Evolutionary conservation across 2,888 invertebrate species (phyloP).

Genomic region (Alloplasta piceator): DNA sequence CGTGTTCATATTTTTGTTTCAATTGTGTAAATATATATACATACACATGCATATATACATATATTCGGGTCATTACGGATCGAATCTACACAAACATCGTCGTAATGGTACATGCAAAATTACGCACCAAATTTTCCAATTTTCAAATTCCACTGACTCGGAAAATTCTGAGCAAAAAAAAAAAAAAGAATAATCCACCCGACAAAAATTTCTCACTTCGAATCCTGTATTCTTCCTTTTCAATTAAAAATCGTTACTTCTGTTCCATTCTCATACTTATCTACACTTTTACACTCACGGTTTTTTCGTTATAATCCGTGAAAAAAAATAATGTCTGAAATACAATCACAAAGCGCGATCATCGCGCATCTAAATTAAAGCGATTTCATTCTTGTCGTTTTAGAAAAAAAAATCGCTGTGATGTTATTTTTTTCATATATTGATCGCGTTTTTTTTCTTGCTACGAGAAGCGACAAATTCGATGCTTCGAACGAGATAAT

Average conservation of each 20-base stretch:
- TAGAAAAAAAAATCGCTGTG: slow-evolving; percentile 22
- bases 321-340: slow-evolving; percentile 3
- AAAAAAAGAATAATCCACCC: background rate
- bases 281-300: slow-evolving; percentile 52
- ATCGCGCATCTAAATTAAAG: slow-evolving; percentile 29
- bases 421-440: slow-evolving; percentile 12
- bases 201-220: background rate
- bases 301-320: slow-evolving; percentile 6
- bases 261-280: slow-evolving; percentile 25
- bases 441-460: background rate
- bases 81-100: slow-evolving; percentile 26
- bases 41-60: slow-evolving; percentile 54
- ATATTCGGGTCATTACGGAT: slow-evolving; percentile 51
- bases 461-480: background rate
- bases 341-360: slow-evolving; percentile 17
- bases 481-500: slow-evolving; percentile 24
- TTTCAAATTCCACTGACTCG: background rate
- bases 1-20: slow-evolving; percentile 68
- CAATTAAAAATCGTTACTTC: slow-evolving; percentile 31
- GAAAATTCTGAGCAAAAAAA: no score
- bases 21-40: slow-evolving; percentile 69
- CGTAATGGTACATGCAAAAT: slow-evolving; percentile 39
- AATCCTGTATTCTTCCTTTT: background rate
- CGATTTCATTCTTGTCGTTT: slow-evolving; percentile 28
- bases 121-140: slow-evolving; percentile 11